phyloP scores from a whole-genome alignment of 2,888 invertebrate genomes.

The Stenchaetothrips biformis region DNA sequence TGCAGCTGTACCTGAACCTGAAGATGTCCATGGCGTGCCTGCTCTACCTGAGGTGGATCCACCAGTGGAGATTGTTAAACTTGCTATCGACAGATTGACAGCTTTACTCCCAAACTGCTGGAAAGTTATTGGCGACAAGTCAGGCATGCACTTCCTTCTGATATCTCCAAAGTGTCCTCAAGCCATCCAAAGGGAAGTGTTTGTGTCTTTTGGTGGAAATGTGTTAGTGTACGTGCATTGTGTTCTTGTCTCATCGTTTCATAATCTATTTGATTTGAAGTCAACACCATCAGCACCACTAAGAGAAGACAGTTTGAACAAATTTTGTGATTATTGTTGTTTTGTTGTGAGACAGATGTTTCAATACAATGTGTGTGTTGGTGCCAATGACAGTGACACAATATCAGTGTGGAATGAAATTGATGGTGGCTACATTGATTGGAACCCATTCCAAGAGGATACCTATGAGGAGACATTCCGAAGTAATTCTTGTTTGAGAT shows the following conservation, averaged over 20 bases:
- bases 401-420: background rate
- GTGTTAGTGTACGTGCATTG: background rate
- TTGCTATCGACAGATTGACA: background rate
- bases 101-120: background rate
- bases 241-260: background rate
- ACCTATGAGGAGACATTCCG: background rate
- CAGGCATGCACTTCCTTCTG: background rate
- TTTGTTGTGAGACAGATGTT: background rate
- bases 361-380: background rate
- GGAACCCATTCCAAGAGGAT: background rate
- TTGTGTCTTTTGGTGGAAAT: background rate
- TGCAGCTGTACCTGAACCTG: background rate
- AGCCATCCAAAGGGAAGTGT: background rate
- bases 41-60: background rate
- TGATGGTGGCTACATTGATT: background rate
- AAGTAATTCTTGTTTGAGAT: background rate
- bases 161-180: background rate
- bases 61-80: background rate
- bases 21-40: background rate
- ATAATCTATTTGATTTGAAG: background rate
- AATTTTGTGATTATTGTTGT: background rate
- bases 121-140: background rate
- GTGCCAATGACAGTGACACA: background rate
- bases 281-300: background rate
- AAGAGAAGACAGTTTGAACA: background rate